phyloP scores from a whole-genome alignment of 2,113 vertebrate genomes.

The Pleuronectes platessa region DNA sequence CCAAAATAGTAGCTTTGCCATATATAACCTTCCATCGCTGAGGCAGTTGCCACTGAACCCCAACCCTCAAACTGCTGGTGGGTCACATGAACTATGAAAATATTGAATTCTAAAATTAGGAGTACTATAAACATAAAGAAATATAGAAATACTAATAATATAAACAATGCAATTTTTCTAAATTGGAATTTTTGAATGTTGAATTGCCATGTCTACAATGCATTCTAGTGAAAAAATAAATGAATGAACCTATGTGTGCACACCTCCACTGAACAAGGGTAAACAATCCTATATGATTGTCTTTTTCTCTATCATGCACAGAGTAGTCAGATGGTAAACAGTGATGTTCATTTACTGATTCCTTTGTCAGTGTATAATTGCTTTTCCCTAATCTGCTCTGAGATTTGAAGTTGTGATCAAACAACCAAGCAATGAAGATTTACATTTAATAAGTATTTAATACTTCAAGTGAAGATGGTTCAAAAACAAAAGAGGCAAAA shows the following conservation, averaged over 20 bases:
- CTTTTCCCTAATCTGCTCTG: not conserved
- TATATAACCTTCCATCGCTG: conserved; percentile 55
- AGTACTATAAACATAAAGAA: too few species aligned
- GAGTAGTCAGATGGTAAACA: not conserved
- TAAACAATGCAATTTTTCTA: too few species aligned
- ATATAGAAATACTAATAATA: too few species aligned
- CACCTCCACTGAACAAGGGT: too few species aligned
- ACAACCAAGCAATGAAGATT: conserved; percentile 2
- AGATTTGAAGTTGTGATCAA: not conserved
- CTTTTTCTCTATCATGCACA: too few species aligned
- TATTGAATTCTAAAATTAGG: too few species aligned
- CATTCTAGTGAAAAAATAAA: too few species aligned
- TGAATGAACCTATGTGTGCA: too few species aligned
- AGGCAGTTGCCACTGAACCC: not conserved
- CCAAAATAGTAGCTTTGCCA: conserved; percentile 63
- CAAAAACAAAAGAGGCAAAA: not conserved
- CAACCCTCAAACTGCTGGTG: not conserved
- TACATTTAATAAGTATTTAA: not conserved
- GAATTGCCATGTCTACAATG: too few species aligned
- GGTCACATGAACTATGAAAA: too few species aligned
- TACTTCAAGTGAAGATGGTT: not conserved
- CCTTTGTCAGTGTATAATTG: not conserved
- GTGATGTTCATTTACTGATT: not conserved
- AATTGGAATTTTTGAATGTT: too few species aligned
- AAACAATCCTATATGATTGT: too few species aligned